These are phyloP conservation scores for Anseranas semipalmata DNA, from an alignment of 2,113 vertebrate species.

Conservation along the genomic window DNA sequence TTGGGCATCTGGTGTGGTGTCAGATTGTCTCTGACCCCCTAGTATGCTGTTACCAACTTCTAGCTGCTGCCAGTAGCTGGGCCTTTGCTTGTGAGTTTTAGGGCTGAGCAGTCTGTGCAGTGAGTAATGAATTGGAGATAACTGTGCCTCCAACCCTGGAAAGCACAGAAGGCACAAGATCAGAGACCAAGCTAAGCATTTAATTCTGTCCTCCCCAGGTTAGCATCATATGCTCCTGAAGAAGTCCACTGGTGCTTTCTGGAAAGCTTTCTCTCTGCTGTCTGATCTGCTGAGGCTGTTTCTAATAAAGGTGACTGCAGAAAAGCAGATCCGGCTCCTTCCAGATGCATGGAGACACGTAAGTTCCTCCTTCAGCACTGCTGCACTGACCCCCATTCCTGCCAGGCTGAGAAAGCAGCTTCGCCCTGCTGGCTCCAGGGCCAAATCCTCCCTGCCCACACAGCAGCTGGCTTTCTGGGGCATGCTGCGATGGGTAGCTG, in stretches of 20 bases:
- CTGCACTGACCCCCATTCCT: background rate
- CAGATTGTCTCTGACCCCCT: background rate
- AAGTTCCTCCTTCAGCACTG: background rate
- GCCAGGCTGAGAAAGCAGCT: background rate
- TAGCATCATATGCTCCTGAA: background rate
- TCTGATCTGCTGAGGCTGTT: background rate
- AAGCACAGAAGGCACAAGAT: background rate
- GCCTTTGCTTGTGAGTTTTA: background rate
- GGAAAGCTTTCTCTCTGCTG: background rate
- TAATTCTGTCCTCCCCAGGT: background rate
- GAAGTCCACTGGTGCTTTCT: background rate
- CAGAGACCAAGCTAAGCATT: background rate
- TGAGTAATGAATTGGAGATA: background rate
- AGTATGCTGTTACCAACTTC: background rate
- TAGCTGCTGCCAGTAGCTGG: background rate
- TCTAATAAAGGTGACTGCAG: background rate
- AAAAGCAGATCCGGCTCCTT: background rate
- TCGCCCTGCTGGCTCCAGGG: background rate
- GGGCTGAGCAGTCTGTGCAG: background rate
- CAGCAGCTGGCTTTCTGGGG: background rate
- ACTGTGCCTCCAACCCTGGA: background rate
- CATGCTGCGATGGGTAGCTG: fast-evolving
- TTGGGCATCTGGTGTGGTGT: background rate
- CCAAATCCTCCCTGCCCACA: background rate
- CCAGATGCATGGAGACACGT: background rate